A percentile compares a stretch with the other conserved stretches of the same genome.
These are phyloP conservation scores for Apis mellifera DNA, from an alignment of 1,140 invertebrate genomes.

Conservation along the genomic window DNA sequence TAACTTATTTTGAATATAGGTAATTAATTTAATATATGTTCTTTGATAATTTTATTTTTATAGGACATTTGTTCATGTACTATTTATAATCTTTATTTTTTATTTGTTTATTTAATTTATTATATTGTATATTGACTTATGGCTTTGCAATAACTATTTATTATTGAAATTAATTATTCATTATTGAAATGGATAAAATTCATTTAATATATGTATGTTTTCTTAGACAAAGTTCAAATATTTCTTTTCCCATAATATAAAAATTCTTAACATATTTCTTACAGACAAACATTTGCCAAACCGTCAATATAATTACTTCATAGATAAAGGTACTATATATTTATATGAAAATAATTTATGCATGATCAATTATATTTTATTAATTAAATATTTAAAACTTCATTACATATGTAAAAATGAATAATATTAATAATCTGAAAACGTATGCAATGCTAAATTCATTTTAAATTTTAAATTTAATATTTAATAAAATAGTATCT, in stretches of 20 bases:
- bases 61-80: not conserved
- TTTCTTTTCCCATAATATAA: conserved; percentile 5
- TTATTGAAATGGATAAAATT: not conserved
- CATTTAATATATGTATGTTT: not conserved
- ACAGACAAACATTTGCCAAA: conserved; percentile 75
- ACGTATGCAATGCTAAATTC: not conserved
- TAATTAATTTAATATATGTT: not conserved
- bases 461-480: not conserved
- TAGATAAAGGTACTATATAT: conserved; percentile 78
- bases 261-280: conserved; percentile 66
- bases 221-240: not conserved
- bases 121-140: not conserved
- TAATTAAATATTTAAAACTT: conserved; percentile 15
- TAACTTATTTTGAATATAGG: not conserved
- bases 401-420: not conserved
- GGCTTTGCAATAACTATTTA: not conserved
- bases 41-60: not conserved
- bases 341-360: conserved; percentile 64
- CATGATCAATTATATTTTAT: conserved; percentile 64
- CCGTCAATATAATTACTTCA: conserved; percentile 79
- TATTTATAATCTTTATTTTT: not conserved
- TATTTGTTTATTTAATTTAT: not conserved
- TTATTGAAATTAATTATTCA: conserved; percentile 6
- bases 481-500: not conserved
- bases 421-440: conserved; percentile 10